Conservation (phyloP, 2,797 vertebrate genomes). For the Aselliscus stoliczkanus region DNA sequence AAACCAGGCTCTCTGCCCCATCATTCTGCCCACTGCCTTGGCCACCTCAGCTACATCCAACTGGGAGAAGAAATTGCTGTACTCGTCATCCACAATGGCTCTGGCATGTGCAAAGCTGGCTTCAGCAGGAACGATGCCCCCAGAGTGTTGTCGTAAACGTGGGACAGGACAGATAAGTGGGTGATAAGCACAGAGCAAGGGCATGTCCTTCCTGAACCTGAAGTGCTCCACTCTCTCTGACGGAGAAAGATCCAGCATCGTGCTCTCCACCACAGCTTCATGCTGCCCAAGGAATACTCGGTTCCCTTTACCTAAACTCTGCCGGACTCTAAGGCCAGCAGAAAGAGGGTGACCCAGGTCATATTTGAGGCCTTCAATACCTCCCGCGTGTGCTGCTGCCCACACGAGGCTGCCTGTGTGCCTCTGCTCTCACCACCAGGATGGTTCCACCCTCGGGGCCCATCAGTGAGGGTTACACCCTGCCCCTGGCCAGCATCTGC, state of each 20-base stretch:
- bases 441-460: background rate
- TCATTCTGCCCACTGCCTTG: background rate
- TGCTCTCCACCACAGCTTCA: background rate
- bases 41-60: background rate
- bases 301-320: background rate
- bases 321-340: background rate
- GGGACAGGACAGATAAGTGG: background rate
- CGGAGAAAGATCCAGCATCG: background rate
- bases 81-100: accelerated
- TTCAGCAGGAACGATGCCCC: background rate
- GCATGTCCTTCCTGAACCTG: background rate
- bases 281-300: background rate
- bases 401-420: accelerated
- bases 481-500: background rate
- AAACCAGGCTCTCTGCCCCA: background rate
- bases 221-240: too few relatives aligned
- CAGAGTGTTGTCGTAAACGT: background rate
- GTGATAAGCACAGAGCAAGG: background rate
- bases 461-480: background rate
- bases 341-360: background rate
- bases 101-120: background rate
- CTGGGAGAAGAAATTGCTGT: background rate
- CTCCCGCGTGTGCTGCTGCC: background rate
- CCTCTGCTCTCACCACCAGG: background rate
- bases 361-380: background rate